These are phyloP conservation scores for Epinephelus moara DNA, from an alignment of 2,113 vertebrate genomes.

Conservation along the genomic window DNA sequence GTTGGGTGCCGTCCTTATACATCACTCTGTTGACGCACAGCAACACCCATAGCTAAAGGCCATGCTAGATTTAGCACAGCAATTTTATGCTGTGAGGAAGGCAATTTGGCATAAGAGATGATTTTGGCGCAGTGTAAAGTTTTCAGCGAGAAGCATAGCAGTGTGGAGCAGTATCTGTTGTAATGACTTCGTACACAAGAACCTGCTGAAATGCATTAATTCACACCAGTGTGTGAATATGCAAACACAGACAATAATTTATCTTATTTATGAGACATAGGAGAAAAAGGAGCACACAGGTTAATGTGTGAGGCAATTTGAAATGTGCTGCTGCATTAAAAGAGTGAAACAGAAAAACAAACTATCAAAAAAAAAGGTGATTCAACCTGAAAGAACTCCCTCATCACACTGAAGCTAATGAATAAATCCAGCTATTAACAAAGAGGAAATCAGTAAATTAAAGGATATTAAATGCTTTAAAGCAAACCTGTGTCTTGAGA, in stretches of 20 bases:
- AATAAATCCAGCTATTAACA: not conserved
- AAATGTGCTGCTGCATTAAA: not conserved
- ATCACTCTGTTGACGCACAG: conserved; percentile 62
- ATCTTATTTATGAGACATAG: not conserved
- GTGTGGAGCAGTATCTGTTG: not conserved
- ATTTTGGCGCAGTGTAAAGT: conserved; percentile 13
- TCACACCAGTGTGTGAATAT: conserved; percentile 2
- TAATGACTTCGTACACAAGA: conserved; percentile 7
- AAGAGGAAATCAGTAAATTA: not conserved
- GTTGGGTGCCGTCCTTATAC: conserved; percentile 40
- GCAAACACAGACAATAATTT: not conserved
- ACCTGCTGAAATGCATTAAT: conserved; percentile 10
- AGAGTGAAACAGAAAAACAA: not conserved
- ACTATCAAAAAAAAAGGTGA: too few species aligned
- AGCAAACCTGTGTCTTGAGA: not conserved
- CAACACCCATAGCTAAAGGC: conserved; percentile 54
- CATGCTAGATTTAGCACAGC: conserved; percentile 55
- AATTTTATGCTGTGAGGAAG: conserved; percentile 44
- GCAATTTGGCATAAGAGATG: conserved; percentile 41
- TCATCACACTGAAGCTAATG: not conserved
- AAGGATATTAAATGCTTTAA: not conserved
- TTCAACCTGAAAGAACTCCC: not conserved
- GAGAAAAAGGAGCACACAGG: not conserved
- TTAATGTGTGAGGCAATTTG: not conserved
- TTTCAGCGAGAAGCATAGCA: conserved; percentile 15